These are phyloP conservation scores for Malacoraja senta DNA, from an alignment of 2,797 vertebrate genomes.

Conservation along the genomic window DNA sequence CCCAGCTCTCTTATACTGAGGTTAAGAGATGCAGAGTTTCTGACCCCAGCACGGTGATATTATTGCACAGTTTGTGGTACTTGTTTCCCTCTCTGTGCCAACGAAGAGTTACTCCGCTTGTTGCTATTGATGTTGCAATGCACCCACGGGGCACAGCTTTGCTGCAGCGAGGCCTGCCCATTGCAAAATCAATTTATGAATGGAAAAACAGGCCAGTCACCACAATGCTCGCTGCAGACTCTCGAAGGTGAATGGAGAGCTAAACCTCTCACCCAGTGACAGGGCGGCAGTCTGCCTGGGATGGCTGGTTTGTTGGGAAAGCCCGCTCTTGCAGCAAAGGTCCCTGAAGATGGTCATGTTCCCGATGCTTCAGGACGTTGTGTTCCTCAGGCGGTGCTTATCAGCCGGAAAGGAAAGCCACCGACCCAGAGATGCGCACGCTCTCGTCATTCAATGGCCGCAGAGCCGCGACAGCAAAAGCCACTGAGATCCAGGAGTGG, in stretches of 20 bases:
- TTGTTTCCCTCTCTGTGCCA: not conserved
- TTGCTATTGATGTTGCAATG: not conserved
- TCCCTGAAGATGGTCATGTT: not conserved
- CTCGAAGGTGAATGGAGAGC: not conserved
- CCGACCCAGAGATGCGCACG: no score
- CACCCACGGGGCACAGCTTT: not conserved
- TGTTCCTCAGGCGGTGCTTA: not conserved
- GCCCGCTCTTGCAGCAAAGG: not conserved
- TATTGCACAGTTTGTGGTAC: not conserved
- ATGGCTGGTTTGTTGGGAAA: not conserved
- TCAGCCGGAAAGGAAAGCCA: not conserved
- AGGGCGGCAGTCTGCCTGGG: not conserved
- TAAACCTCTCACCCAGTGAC: not conserved
- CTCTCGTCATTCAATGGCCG: not conserved
- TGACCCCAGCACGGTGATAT: not conserved
- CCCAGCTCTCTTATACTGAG: not conserved
- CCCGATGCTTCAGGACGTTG: not conserved
- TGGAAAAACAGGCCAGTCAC: not conserved
- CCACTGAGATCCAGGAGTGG: not conserved
- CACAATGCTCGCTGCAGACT: not conserved
- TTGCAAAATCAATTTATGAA: not conserved
- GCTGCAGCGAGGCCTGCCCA: not conserved
- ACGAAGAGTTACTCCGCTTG: not conserved
- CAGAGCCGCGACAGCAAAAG: not conserved
- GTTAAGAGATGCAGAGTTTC: not conserved